These are phyloP conservation scores for Melanerpes aurifrons DNA, from an alignment of 2,113 vertebrate genomes.

Conservation along the genomic window DNA sequence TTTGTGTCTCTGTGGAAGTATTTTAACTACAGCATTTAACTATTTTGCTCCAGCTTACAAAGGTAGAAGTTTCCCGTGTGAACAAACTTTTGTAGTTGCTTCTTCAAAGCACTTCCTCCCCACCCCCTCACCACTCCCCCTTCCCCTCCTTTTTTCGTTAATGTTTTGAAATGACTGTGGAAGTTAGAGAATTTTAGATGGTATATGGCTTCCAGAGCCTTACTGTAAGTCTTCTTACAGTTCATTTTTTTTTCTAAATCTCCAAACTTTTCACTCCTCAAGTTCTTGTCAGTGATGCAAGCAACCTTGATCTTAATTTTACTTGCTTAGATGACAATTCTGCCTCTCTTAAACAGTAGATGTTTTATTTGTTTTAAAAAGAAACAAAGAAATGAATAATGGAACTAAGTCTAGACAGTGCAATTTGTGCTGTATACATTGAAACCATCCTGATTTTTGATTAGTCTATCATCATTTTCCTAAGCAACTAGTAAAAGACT, in stretches of 20 bases:
- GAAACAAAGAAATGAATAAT: neutral
- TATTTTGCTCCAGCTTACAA: neutral
- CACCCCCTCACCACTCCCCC: no score
- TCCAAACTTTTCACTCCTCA: neutral
- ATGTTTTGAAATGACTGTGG: neutral
- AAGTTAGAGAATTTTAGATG: neutral
- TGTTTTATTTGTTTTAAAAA: neutral
- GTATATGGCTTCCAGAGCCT: neutral
- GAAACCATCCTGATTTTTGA: neutral
- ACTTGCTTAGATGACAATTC: neutral
- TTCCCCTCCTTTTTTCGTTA: neutral
- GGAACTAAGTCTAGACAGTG: neutral
- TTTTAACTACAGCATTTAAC: neutral
- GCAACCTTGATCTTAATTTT: neutral
- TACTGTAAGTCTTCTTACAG: neutral
- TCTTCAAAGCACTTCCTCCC: neutral
- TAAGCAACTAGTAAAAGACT: neutral
- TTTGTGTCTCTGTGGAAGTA: neutral
- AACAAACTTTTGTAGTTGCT: neutral
- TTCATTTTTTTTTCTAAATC: neutral
- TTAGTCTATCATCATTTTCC: neutral
- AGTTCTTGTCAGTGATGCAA: neutral
- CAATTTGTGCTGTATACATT: neutral
- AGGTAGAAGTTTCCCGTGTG: neutral
- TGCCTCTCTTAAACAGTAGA: neutral